phyloP scores from a whole-genome alignment of 2,113 vertebrate species.

The Bos indicus region DNA sequence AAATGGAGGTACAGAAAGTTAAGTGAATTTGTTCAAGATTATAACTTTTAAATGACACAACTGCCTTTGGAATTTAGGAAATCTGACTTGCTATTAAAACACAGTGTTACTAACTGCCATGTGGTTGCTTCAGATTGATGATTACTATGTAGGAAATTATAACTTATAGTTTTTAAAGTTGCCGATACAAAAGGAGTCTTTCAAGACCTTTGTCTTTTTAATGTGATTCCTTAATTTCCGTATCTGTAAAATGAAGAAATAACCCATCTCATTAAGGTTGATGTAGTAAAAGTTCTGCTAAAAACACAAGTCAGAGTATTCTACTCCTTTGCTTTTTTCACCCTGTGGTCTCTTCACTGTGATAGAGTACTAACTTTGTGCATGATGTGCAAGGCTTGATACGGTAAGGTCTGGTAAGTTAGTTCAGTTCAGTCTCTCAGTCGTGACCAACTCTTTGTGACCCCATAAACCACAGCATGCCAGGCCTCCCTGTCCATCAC shows the following conservation, averaged over 20 bases:
- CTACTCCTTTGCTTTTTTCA: background rate
- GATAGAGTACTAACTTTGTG: background rate
- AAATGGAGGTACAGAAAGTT: background rate
- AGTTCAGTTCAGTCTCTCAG: background rate
- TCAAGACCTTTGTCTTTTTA: background rate
- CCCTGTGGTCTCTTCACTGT: background rate
- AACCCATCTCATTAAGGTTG: background rate
- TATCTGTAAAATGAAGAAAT: background rate
- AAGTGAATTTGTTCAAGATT: background rate
- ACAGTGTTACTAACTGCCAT: background rate
- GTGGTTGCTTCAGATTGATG: background rate
- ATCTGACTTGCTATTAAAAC: background rate
- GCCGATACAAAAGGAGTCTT: background rate
- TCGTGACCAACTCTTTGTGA: background rate
- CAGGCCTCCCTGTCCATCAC: background rate
- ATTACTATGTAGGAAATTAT: background rate
- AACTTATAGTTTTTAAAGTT: background rate
- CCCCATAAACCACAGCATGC: background rate
- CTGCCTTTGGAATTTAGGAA: background rate
- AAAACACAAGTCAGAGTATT: background rate
- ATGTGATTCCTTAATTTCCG: background rate
- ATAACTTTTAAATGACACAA: background rate
- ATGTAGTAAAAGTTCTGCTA: background rate
- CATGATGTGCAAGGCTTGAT: background rate
- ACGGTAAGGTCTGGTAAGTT: background rate